These are phyloP conservation scores for Telmatochromis sp. DNA, from an alignment of 2,113 vertebrate genomes.

Conservation along the genomic window DNA sequence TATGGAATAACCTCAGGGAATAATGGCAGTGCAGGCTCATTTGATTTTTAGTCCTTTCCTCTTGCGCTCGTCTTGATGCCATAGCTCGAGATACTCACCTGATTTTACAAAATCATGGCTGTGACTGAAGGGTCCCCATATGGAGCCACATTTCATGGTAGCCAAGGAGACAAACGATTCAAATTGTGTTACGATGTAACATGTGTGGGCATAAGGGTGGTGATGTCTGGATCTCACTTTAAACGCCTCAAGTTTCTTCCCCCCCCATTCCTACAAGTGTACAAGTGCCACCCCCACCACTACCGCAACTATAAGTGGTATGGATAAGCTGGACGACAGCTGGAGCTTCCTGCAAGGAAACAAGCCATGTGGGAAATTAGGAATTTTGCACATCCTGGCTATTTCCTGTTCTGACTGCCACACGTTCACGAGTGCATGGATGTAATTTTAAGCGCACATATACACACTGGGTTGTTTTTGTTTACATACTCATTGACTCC, in stretches of 20 bases:
- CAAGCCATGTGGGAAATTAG: conserved; percentile 33
- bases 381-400: conserved; percentile 57
- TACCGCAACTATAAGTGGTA: neutral
- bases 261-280: neutral
- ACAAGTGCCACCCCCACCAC: neutral
- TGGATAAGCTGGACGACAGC: conserved; percentile 28
- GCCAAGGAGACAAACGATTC: neutral
- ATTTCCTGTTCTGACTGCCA: conserved; percentile 51
- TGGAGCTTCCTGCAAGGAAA: conserved; percentile 36
- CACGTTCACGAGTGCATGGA: neutral
- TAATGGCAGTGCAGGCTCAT: neutral
- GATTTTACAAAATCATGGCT: neutral
- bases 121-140: neutral
- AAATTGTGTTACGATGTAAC: neutral
- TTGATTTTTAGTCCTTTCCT: neutral
- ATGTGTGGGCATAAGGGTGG: neutral
- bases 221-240: neutral
- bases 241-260: neutral
- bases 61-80: conserved; percentile 26
- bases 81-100: neutral
- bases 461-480: neutral
- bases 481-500: neutral
- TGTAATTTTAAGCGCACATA: neutral
- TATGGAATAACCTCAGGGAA: neutral
- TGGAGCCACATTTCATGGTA: neutral